phyloP scores from a whole-genome alignment of 2,113 vertebrate species.

The Mormyrus iriodes region DNA sequence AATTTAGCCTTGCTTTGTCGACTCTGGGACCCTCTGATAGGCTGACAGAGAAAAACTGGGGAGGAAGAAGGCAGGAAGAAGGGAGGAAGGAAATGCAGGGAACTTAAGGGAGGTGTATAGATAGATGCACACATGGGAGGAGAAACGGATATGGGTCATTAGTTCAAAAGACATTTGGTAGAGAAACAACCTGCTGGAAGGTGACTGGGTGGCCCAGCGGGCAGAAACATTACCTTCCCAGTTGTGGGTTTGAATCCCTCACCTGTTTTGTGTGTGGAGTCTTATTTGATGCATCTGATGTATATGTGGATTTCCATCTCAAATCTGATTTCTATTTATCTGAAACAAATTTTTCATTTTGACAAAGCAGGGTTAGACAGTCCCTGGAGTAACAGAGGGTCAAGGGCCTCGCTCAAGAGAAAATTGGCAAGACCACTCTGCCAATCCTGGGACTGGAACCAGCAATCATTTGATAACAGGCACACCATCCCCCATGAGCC shows the following conservation, averaged over 20 bases:
- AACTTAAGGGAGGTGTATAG: slow-evolving; percentile 12
- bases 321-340: neutral
- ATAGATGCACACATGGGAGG: slow-evolving; percentile 11
- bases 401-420: neutral
- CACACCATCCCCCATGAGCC: neutral
- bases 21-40: neutral
- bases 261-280: neutral
- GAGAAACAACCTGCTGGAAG: neutral
- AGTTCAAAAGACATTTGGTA: slow-evolving; percentile 3
- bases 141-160: slow-evolving; percentile 1
- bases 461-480: neutral
- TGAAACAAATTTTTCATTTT: neutral
- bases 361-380: neutral
- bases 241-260: neutral
- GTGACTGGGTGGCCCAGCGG: neutral
- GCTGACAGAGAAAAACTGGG: neutral
- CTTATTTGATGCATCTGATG: neutral
- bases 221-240: neutral
- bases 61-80: slow-evolving; percentile 10
- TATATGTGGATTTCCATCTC: neutral
- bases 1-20: slow-evolving; percentile 1
- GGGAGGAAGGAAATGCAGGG: slow-evolving; percentile 14
- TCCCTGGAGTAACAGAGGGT: neutral
- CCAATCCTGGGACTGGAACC: neutral
- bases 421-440: neutral